A percentile compares a stretch with the other conserved stretches of the same genome.
Evolutionary conservation across 2,797 vertebrate species (phyloP).

Genomic region (Lagorchestes hirsutus): DNA sequence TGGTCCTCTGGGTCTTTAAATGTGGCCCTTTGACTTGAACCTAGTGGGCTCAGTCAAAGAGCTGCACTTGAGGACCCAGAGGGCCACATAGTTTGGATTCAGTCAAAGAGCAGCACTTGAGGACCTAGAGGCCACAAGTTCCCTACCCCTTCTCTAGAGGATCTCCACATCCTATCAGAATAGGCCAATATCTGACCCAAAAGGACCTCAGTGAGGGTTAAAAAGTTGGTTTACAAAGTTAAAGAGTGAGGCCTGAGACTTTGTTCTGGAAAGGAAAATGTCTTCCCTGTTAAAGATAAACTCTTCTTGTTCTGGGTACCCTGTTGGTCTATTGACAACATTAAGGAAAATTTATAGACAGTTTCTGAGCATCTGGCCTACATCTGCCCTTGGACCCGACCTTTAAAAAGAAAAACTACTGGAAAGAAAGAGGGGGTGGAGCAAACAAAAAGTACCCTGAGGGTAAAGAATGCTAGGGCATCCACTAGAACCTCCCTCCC

Average conservation of each 20-base stretch:
- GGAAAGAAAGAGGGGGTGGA: background rate
- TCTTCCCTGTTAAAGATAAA: background rate
- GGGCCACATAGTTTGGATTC: too few species aligned
- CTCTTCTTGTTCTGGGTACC: background rate
- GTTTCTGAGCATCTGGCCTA: background rate
- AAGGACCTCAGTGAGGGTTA: background rate
- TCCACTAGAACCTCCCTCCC: background rate
- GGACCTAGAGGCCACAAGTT: too few species aligned
- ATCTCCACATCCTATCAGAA: too few species aligned
- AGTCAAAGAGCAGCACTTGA: too few species aligned
- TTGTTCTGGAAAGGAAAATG: background rate
- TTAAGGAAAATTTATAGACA: background rate
- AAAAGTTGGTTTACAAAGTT: background rate
- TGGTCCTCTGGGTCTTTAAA: too few species aligned
- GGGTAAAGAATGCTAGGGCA: background rate
- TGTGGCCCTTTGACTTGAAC: too few species aligned
- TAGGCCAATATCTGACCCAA: too few species aligned
- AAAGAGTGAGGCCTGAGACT: background rate
- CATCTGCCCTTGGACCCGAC: background rate
- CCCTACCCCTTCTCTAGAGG: too few species aligned
- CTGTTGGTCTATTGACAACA: background rate
- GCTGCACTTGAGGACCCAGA: too few species aligned
- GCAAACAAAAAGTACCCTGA: background rate
- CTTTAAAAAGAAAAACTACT: background rate
- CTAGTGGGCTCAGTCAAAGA: too few species aligned